phyloP scores from a whole-genome alignment of 2,797 vertebrate genomes.

The Poeciliopsis gracilis region DNA sequence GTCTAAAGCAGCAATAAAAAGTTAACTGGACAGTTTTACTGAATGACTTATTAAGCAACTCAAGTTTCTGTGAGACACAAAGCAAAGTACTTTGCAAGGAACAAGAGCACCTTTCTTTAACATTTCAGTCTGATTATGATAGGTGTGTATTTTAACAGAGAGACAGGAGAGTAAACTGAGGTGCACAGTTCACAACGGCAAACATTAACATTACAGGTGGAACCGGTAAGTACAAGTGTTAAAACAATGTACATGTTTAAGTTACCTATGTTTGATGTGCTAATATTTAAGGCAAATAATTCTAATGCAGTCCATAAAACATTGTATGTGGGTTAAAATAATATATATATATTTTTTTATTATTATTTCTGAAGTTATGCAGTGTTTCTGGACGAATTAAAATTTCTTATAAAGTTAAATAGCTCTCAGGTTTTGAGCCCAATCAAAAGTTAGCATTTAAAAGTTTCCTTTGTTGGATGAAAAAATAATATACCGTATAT shows the following conservation, averaged over 20 bases:
- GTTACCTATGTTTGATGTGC: too few relatives aligned
- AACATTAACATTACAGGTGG: constrained; percentile 35
- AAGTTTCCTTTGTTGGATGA: too few relatives aligned
- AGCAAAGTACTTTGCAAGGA: constrained; percentile 65
- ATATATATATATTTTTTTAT: too few relatives aligned
- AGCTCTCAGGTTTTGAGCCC: too few relatives aligned
- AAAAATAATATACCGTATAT: not conserved
- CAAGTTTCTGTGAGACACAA: constrained; percentile 33
- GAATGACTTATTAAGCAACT: constrained; percentile 73
- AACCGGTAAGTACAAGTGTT: constrained; percentile 30
- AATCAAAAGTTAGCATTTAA: too few relatives aligned
- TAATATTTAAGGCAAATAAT: too few relatives aligned
- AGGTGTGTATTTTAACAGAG: constrained; percentile 54
- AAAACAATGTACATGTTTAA: too few relatives aligned
- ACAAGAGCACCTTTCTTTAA: constrained; percentile 66
- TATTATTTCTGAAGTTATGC: too few relatives aligned
- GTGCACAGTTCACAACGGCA: constrained; percentile 54
- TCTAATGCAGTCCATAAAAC: too few relatives aligned
- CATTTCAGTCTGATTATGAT: constrained; percentile 19
- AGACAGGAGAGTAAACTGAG: constrained; percentile 56
- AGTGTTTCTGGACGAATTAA: too few relatives aligned
- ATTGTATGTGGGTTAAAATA: too few relatives aligned
- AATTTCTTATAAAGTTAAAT: too few relatives aligned
- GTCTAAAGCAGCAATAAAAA: constrained; percentile 62
- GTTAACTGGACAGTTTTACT: constrained; percentile 71